Percentiles rank a stretch among this genome's conserved stretches.
Evolutionary conservation across 2,888 invertebrate genomes (phyloP).

Genomic region (Dolomedes plantarius): DNA sequence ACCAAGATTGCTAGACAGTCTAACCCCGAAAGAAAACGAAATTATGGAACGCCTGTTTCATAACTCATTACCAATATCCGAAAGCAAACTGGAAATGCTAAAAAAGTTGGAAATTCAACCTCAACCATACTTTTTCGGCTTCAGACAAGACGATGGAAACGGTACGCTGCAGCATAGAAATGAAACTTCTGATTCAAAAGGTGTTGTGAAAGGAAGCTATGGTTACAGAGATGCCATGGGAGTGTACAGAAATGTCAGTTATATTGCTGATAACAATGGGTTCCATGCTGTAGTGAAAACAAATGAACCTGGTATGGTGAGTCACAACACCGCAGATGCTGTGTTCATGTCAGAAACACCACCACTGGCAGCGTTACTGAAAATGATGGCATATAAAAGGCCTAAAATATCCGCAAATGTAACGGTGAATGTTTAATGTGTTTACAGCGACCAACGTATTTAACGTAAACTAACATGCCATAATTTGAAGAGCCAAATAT

Average conservation of each 20-base stretch:
- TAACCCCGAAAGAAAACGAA: conserved; percentile 28
- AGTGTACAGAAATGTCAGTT: conserved; percentile 57
- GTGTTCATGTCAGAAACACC: conserved; percentile 40
- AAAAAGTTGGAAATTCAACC: conserved; percentile 25
- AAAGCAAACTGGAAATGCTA: conserved; percentile 30
- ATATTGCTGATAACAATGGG: conserved; percentile 56
- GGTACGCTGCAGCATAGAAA: conserved; percentile 59
- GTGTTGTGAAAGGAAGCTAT: conserved; percentile 53
- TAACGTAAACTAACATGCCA: background rate
- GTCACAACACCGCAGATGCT: conserved; percentile 45
- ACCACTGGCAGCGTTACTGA: conserved; percentile 28
- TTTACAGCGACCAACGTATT: too few species aligned
- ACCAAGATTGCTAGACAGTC: conserved; percentile 35
- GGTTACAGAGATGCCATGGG: conserved; percentile 56
- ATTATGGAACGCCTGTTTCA: conserved; percentile 3
- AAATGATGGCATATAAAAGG: conserved; percentile 46
- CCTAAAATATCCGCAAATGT: background rate
- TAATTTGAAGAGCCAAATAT: conserved; percentile 2
- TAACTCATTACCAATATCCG: conserved; percentile 17
- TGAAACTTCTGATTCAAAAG: conserved; percentile 41
- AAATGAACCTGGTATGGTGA: conserved; percentile 59
- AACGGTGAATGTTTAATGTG: background rate
- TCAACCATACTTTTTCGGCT: conserved; percentile 51
- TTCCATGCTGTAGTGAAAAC: conserved; percentile 60
- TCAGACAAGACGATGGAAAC: conserved; percentile 46